Conservation (phyloP, 2,797 vertebrate species). For the Pseudocheirus occidentalis region DNA sequence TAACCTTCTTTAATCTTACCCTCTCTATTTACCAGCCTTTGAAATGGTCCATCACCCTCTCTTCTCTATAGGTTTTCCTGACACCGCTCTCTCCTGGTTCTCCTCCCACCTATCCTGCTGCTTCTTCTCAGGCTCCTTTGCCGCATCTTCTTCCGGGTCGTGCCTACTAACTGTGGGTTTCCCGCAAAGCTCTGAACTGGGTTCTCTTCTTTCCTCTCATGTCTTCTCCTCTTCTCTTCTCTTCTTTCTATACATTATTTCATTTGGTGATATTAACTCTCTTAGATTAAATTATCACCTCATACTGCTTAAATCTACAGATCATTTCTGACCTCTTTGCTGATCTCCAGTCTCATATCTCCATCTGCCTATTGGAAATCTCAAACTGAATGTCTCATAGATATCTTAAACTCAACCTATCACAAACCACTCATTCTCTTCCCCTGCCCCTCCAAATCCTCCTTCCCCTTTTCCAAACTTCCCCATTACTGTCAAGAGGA, state of each 20-base stretch:
- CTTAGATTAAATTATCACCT: background rate
- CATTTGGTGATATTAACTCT: background rate
- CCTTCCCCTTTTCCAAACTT: background rate
- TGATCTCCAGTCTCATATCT: background rate
- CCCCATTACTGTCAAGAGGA: background rate
- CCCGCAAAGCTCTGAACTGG: background rate
- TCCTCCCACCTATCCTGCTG: background rate
- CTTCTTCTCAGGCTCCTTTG: accelerated
- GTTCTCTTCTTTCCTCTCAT: background rate
- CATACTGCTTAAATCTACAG: background rate
- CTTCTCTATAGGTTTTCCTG: background rate
- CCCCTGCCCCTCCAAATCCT: background rate
- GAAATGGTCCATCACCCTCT: background rate
- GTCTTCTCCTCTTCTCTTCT: too few species aligned
- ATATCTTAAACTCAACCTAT: background rate
- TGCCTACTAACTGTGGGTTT: background rate
- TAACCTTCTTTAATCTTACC: background rate
- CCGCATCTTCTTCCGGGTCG: too few species aligned
- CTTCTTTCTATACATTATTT: background rate
- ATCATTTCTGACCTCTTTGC: background rate
- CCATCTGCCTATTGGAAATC: background rate
- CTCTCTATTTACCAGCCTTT: background rate
- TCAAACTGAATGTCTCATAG: background rate
- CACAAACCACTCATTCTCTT: background rate
- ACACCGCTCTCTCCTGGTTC: too few species aligned